These are phyloP conservation scores for Strix occidentalis DNA, from an alignment of 2,797 vertebrate genomes.

Conservation along the genomic window DNA sequence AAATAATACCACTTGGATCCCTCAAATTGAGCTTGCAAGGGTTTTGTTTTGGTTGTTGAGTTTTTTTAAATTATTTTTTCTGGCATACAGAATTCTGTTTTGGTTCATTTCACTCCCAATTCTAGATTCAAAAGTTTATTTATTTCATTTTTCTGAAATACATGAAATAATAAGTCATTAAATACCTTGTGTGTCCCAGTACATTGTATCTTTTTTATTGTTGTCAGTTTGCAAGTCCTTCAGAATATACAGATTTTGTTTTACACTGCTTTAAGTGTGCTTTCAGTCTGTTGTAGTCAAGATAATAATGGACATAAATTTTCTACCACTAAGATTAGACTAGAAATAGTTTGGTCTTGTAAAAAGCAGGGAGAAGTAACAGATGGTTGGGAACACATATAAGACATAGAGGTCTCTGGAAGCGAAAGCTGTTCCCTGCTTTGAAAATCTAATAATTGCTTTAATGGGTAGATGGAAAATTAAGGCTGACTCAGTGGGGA, in stretches of 20 bases:
- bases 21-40: not conserved
- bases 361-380: not conserved
- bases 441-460: not conserved
- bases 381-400: not conserved
- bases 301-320: not conserved
- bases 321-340: not conserved
- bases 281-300: not conserved
- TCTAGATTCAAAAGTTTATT: not conserved
- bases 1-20: not conserved
- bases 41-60: not conserved
- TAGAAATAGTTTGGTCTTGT: not conserved
- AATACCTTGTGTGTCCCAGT: not conserved
- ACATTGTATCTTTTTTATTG: not conserved
- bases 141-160: not conserved
- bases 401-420: not conserved
- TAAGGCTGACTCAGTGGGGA: not conserved
- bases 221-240: not conserved
- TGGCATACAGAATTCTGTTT: not conserved
- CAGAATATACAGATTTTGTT: not conserved
- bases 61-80: not conserved
- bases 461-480: not conserved
- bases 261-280: not conserved
- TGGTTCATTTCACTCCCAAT: not conserved
- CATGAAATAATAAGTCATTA: not conserved
- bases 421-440: not conserved